phyloP scores from a whole-genome alignment of 2,888 invertebrate species.

The Conus canariensis region DNA sequence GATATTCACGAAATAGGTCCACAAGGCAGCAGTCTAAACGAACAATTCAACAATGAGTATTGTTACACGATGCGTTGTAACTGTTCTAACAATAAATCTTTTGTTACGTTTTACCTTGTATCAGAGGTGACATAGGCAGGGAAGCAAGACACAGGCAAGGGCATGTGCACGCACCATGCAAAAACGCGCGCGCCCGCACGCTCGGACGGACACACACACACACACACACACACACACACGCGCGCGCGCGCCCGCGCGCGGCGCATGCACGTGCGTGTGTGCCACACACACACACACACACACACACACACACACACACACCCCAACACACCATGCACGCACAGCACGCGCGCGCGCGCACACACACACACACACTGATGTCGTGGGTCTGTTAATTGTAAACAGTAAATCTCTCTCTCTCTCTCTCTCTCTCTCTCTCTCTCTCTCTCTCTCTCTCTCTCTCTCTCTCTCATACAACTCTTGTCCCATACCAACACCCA shows the following conservation, averaged over 20 bases:
- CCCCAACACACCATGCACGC: constrained; percentile 4
- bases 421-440: no score
- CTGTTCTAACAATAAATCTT: neutral
- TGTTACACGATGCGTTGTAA: neutral
- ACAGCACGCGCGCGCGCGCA: neutral
- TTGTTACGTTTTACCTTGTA: no score
- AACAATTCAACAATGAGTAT: no score
- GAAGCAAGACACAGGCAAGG: neutral
- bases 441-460: no score
- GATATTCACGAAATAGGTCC: no score
- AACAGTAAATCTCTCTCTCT: no score
- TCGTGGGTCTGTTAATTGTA: no score
- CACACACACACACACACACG: neutral
- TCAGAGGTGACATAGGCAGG: neutral
- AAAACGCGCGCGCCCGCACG: neutral
- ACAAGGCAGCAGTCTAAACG: no score
- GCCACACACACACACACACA: constrained; percentile 15
- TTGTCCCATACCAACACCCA: no score
- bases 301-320: constrained; percentile 1
- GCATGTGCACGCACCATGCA: neutral
- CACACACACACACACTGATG: constrained; percentile 2
- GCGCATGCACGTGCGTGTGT: neutral
- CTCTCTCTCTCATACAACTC: no score
- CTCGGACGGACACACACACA: neutral
- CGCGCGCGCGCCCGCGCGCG: no score